Conservation (phyloP, 2,888 invertebrate species). For the Calameuta filiformis region DNA sequence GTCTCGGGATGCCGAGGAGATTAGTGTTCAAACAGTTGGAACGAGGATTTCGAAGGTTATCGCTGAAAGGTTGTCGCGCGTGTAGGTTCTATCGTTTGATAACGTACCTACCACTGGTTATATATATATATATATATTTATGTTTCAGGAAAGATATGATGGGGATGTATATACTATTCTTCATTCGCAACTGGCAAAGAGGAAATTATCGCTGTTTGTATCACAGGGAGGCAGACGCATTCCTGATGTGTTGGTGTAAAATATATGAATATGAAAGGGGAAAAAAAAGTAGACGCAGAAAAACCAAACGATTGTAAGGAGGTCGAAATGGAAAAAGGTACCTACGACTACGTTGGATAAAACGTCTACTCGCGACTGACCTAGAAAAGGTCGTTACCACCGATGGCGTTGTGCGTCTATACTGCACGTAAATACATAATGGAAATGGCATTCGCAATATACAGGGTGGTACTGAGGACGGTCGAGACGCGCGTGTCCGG, state of each 20-base stretch:
- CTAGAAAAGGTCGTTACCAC: constrained; percentile 51
- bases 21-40: not conserved
- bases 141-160: not conserved
- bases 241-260: not conserved
- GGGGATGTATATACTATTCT: not conserved
- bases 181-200: not conserved
- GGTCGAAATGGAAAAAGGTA: not conserved
- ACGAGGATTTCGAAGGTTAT: not conserved
- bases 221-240: not conserved
- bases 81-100: not conserved
- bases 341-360: not conserved
- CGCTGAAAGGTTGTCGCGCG: not conserved
- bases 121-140: too few relatives aligned
- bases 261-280: not conserved
- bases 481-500: not conserved
- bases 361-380: constrained; percentile 31
- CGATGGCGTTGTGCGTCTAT: constrained; percentile 12
- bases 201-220: not conserved
- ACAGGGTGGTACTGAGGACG: not conserved
- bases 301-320: not conserved
- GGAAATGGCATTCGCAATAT: not conserved
- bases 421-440: not conserved
- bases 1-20: not conserved
- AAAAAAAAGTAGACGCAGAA: not conserved
- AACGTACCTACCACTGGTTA: not conserved